These are phyloP conservation scores for Melanerpes aurifrons DNA, from an alignment of 2,113 vertebrate genomes.

Conservation along the genomic window DNA sequence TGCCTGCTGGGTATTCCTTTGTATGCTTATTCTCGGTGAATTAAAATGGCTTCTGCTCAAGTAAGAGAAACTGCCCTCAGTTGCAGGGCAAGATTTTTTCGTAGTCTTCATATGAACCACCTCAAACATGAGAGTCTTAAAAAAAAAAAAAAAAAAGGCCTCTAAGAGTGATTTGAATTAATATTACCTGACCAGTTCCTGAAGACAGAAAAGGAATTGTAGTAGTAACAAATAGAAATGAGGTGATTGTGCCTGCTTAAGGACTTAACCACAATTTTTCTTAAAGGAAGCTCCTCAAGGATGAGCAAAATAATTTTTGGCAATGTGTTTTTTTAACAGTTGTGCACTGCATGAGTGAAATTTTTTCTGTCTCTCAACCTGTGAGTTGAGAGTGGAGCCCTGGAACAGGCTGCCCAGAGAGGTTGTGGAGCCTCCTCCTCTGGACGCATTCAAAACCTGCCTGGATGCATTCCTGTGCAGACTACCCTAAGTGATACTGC, in stretches of 20 bases:
- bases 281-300: background rate
- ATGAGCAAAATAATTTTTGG: background rate
- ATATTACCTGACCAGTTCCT: background rate
- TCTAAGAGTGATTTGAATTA: background rate
- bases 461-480: no score
- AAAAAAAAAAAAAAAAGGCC: background rate
- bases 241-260: background rate
- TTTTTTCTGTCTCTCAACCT: background rate
- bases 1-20: background rate
- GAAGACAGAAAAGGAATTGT: background rate
- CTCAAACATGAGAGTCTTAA: background rate
- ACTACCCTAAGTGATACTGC: no score
- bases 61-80: background rate
- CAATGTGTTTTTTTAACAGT: background rate
- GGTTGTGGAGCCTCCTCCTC: no score
- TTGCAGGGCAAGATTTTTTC: background rate
- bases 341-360: background rate
- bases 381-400: no score
- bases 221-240: background rate
- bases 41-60: conserved; percentile 13
- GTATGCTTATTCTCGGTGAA: background rate
- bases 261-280: background rate
- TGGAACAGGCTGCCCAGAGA: no score
- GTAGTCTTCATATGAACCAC: background rate
- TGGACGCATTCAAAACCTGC: no score